Evolutionary conservation across 2,888 invertebrate genomes (phyloP).

Genomic region (Ochropacha duplaris): DNA sequence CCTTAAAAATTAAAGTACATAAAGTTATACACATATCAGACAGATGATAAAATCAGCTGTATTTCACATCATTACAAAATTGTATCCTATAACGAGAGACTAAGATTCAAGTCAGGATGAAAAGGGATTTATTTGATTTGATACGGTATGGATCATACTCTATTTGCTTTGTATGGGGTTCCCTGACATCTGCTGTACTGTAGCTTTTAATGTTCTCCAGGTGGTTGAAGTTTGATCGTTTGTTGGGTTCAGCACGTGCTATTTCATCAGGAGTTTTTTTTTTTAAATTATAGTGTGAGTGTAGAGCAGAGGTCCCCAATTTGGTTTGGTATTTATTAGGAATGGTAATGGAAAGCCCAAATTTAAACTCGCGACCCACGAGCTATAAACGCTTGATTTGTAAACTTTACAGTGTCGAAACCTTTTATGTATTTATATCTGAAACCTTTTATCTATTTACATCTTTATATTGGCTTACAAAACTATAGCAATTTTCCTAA

Average conservation of each 20-base stretch:
- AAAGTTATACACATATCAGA: background rate
- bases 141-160: background rate
- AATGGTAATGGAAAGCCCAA: too few species aligned
- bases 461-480: too few species aligned
- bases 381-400: too few species aligned
- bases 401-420: too few species aligned
- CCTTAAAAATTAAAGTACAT: background rate
- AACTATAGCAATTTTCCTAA: background rate
- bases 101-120: background rate
- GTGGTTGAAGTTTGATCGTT: background rate
- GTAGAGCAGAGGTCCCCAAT: too few species aligned
- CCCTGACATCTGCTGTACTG: background rate
- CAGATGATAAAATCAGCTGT: conserved; percentile 1
- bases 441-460: too few species aligned
- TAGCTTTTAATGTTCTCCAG: background rate
- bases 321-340: too few species aligned
- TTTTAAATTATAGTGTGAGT: background rate
- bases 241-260: background rate
- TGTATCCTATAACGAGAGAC: background rate
- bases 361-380: too few species aligned
- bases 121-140: background rate
- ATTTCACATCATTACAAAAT: background rate
- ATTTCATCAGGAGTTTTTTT: background rate
- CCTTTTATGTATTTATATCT: too few species aligned
- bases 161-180: background rate